These are phyloP conservation scores for Malurus melanocephalus DNA, from an alignment of 2,113 vertebrate genomes.

Conservation along the genomic window DNA sequence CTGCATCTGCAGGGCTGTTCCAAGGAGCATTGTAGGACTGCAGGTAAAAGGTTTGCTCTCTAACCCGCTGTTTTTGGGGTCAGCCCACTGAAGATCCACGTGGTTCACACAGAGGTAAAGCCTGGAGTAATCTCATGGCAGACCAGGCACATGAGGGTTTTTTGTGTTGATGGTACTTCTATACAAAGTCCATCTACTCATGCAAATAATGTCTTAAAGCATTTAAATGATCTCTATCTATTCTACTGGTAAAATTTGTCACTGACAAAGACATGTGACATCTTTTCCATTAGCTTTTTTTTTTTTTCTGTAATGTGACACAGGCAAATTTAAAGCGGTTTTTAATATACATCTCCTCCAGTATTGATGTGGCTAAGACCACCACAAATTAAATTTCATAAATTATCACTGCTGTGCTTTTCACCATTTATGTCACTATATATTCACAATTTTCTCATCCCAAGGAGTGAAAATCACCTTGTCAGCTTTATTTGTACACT, in stretches of 20 bases:
- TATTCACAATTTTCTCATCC: neutral
- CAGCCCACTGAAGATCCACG: neutral
- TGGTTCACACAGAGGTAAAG: neutral
- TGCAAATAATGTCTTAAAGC: neutral
- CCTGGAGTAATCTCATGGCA: neutral
- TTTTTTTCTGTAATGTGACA: neutral
- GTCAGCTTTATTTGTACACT: neutral
- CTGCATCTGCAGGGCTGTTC: neutral
- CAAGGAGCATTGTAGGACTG: neutral
- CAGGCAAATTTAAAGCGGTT: neutral
- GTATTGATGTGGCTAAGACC: neutral
- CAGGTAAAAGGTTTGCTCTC: neutral
- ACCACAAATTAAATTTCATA: constrained; percentile 14
- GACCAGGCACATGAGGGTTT: neutral
- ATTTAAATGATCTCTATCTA: neutral
- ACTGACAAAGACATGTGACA: neutral
- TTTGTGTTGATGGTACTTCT: neutral
- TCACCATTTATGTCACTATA: neutral
- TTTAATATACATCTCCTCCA: neutral
- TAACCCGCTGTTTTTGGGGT: neutral
- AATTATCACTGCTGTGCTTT: constrained; percentile 19
- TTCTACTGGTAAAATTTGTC: neutral
- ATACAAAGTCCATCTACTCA: neutral
- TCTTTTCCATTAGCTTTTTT: neutral
- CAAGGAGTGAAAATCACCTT: neutral